Evolutionary conservation across 2,888 invertebrate species (phyloP), one percentile per base, ranked within the genome.

Genomic region (Caenorhabditis drosophilae): DNA sequence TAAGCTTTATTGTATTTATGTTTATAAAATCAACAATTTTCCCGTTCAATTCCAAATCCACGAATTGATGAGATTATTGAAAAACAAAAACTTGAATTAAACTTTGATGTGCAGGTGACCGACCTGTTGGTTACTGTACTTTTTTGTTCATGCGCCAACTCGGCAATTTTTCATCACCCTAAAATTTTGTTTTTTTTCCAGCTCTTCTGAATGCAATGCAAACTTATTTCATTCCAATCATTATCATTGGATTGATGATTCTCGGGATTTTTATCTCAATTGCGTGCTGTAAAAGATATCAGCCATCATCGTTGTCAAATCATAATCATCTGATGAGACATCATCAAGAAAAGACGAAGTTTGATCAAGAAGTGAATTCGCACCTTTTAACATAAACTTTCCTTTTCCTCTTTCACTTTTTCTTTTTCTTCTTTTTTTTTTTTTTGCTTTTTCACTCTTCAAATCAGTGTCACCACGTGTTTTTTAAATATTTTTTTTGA

Each of bases 121-220:
- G n/a, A n/a, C n/a, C n/a, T n/a, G n/a, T n/a, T n/a, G n/a, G 31
- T 31, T 31, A 31, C 31, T 31, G 18, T 2, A 46, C 12, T 1
- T 41, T 18, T 22, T 48, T 31, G 31, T 7, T 23, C 16, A 16
- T 26, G 9, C n/a, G 16, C 15, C n/a, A 18, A 16, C 16, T 9
- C n/a, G 16, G 4, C n/a, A 18, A 42, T 42, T 12, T 31, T 31
- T 31, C 31, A 6, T 31, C 31, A 31, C 6, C 6, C 31, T 12
- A 31, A 54, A 35, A 23, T 7, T 38, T 11, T 9, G 20, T 9
- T 58, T n/a, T n/a, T n/a, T n/a, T n/a, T 58, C 16, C 58, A 58
- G 58, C 27, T 7, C 34, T 58, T n/a, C 42, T 23, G 15, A 25
- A n/a, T 4, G n/a, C 51, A 2, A 9, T 58, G 4, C 25, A 38